A percentile compares a stretch with the other conserved stretches of the same genome.
These are phyloP conservation scores for Ormyrus rosae DNA, from an alignment of 2,888 invertebrate genomes.

Conservation along the genomic window DNA sequence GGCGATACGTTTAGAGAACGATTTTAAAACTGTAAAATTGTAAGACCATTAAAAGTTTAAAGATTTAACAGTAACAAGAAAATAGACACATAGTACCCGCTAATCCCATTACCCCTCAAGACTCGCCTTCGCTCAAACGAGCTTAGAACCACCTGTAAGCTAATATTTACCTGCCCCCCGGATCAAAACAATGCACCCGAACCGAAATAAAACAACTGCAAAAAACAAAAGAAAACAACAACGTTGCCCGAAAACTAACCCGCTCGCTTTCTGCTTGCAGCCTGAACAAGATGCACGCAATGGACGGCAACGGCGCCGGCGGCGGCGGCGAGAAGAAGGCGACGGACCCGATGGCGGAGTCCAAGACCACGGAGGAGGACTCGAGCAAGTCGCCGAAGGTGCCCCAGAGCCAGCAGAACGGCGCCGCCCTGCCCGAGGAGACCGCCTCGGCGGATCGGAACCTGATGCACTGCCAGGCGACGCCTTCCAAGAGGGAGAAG, in stretches of 20 bases:
- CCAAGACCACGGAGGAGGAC: conserved; percentile 65
- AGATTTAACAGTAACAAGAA: no score
- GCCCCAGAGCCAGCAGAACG: conserved; percentile 72
- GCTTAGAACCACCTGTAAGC: no score
- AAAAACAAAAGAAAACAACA: no score
- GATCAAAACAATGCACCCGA: neutral
- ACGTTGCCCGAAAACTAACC: no score
- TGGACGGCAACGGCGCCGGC: conserved; percentile 74
- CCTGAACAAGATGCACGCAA: conserved; percentile 80
- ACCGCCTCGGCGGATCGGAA: conserved; percentile 63
- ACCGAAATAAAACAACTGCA: neutral
- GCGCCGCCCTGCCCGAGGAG: conserved; percentile 72
- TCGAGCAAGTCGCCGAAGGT: conserved; percentile 68
- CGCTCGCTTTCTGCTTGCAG: conserved; percentile 73
- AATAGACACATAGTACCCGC: no score
- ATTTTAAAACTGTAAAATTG: no score
- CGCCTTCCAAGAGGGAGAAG: conserved; percentile 66
- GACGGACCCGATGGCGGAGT: conserved; percentile 61
- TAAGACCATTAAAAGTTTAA: no score
- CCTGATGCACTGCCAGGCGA: neutral
- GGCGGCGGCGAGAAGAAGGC: conserved; percentile 74
- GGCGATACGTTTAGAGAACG: no score
- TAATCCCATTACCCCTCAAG: no score
- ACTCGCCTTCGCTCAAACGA: no score
- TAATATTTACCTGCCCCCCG: no score